Percentiles rank a stretch among this genome's conserved stretches.
Conservation (phyloP, 2,888 invertebrate genomes). For the Apamea epomidion region DNA sequence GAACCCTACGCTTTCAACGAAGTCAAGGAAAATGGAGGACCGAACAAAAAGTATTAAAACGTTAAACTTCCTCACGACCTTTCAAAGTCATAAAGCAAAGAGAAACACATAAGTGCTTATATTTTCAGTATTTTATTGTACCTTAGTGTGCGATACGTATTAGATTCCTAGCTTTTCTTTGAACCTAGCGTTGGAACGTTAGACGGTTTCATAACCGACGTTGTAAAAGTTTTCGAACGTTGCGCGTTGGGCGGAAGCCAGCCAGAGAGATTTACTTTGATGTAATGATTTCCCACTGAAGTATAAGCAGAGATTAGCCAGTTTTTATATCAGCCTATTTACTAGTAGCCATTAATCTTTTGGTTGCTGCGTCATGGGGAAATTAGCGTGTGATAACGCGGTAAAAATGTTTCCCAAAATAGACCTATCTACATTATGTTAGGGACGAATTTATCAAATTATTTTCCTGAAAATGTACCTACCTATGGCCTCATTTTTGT, state of each 20-base stretch:
- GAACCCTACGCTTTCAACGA: constrained; percentile 10
- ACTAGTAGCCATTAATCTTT: constrained; percentile 55
- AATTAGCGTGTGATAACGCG: constrained; percentile 9
- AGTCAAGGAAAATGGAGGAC: constrained; percentile 4
- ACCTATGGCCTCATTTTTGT: not conserved
- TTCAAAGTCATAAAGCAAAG: constrained; percentile 42
- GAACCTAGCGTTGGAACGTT: constrained; percentile 24
- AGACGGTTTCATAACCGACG: constrained; percentile 52
- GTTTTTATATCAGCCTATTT: constrained; percentile 51
- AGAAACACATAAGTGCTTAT: constrained; percentile 44
- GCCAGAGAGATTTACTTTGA: constrained; percentile 56
- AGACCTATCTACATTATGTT: not conserved
- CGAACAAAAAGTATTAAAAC: constrained; percentile 22
- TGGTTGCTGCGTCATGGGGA: constrained; percentile 52
- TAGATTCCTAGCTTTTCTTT: constrained; percentile 41
- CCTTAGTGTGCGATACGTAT: constrained; percentile 35
- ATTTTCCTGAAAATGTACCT: not conserved
- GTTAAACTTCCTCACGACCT: constrained; percentile 27
- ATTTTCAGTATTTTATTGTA: constrained; percentile 52
- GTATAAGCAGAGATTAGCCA: constrained; percentile 50
- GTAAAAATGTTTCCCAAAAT: not conserved
- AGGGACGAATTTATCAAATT: not conserved
- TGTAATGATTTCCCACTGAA: constrained; percentile 56
- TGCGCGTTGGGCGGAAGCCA: constrained; percentile 67
- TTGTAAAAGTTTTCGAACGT: constrained; percentile 54